A percentile compares a stretch with the other conserved stretches of the same genome.
Conservation (phyloP, 1,140 invertebrate genomes). For the Plectrocnemia conspersa region DNA sequence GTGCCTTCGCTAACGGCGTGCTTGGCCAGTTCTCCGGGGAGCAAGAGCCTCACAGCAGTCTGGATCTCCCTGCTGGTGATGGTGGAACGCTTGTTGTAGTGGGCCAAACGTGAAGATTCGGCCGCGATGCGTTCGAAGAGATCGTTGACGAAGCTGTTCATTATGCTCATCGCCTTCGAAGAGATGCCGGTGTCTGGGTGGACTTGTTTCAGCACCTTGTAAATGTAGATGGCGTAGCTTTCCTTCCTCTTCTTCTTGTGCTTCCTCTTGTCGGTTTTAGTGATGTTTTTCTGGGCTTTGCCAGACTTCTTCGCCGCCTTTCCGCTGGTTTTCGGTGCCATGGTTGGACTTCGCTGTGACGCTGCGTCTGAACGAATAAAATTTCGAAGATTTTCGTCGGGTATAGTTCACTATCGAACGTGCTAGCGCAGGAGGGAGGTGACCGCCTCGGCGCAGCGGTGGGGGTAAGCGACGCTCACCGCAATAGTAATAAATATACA, state of each 20-base stretch:
- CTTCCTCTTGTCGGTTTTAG: slow-evolving; percentile 54
- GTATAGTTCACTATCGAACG: no score
- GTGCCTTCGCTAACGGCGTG: slow-evolving; percentile 56
- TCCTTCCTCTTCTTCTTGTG: slow-evolving; percentile 57
- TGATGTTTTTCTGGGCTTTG: slow-evolving; percentile 54
- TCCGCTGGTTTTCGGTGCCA: slow-evolving; percentile 49
- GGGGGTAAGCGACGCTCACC: background rate
- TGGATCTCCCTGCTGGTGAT: slow-evolving; percentile 54
- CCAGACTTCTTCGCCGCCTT: slow-evolving; percentile 53
- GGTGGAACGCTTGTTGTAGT: slow-evolving; percentile 65
- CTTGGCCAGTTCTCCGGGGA: slow-evolving; percentile 59
- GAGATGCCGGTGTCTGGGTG: background rate
- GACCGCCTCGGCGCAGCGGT: no score
- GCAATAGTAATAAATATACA: background rate
- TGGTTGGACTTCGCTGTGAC: no score
- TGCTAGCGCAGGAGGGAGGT: no score
- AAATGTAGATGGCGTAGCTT: slow-evolving; percentile 47
- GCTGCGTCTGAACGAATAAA: no score
- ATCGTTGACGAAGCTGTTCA: slow-evolving; percentile 61
- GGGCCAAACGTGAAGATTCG: slow-evolving; percentile 62
- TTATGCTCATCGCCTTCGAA: slow-evolving; percentile 42
- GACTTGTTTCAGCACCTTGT: no score
- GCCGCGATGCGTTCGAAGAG: slow-evolving; percentile 58
- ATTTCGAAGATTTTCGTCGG: no score
- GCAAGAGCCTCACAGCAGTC: slow-evolving; percentile 52